Conservation (phyloP, 2,888 invertebrate species). For the Drosophila ezoana region DNA sequence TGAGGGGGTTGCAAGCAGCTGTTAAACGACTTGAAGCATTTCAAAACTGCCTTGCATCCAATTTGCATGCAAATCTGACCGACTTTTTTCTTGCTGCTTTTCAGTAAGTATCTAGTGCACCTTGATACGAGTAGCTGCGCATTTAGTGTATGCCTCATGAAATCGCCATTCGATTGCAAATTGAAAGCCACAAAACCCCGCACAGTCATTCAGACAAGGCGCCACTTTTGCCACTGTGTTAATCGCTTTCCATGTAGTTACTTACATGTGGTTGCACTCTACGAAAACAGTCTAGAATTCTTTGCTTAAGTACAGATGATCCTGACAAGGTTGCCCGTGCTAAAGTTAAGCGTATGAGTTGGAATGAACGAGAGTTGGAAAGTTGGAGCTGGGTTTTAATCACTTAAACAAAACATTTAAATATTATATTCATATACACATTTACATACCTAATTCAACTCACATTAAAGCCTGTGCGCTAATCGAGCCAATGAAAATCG, state of each 20-base stretch:
- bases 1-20: constrained; percentile 24
- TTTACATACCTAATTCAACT: no score
- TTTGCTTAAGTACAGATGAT: not conserved
- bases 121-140: constrained; percentile 57
- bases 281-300: not conserved
- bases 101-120: constrained; percentile 52
- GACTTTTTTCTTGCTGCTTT: constrained; percentile 20
- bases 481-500: constrained; percentile 6
- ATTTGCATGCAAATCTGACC: constrained; percentile 56
- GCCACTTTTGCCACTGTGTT: constrained; percentile 4
- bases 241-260: constrained; percentile 9
- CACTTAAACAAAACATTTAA: no score
- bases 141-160: constrained; percentile 58
- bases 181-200: constrained; percentile 28
- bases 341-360: not conserved
- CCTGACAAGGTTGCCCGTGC: not conserved
- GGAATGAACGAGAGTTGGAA: not conserved
- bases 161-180: constrained; percentile 54
- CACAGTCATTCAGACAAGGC: constrained; percentile 1
- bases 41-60: constrained; percentile 46
- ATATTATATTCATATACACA: no score
- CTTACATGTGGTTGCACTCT: not conserved
- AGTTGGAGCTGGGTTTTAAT: no score
- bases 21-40: constrained; percentile 55
- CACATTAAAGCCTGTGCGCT: no score